Evolutionary conservation across 2,113 vertebrate genomes (phyloP).

Genomic region (Craseonycteris thonglongyai): DNA sequence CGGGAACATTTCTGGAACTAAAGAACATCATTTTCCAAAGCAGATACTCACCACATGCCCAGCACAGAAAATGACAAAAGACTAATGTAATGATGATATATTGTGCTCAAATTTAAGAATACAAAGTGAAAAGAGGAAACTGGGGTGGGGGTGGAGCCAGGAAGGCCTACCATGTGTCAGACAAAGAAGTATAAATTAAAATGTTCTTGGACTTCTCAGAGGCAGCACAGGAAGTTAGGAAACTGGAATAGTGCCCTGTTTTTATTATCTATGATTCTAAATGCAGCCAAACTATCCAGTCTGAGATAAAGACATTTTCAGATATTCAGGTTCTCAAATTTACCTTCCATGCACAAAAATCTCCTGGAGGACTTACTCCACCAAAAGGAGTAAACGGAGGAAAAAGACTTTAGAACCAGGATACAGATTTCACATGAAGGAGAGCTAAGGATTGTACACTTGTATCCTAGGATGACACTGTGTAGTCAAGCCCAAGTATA

Average conservation of each 20-base stretch:
- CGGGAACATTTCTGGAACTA: neutral
- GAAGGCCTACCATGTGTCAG: neutral
- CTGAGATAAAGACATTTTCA: neutral
- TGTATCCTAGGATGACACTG: too few relatives aligned
- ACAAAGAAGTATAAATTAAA: neutral
- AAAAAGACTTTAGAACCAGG: neutral
- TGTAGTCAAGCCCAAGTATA: neutral
- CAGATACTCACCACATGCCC: neutral
- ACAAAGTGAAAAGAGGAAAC: neutral
- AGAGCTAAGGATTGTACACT: neutral
- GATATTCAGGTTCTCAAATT: neutral
- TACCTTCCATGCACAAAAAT: neutral
- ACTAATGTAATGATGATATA: neutral
- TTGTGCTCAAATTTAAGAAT: neutral
- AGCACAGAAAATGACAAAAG: neutral
- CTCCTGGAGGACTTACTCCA: neutral
- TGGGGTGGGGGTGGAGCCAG: too few relatives aligned
- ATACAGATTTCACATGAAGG: neutral
- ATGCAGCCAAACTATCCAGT: neutral
- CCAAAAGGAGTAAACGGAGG: neutral
- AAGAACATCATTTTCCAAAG: neutral
- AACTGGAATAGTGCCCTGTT: neutral
- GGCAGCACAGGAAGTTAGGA: neutral
- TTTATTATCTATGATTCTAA: neutral
- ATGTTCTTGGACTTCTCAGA: neutral